Evolutionary conservation across 2,797 vertebrate genomes (phyloP).

Genomic region (Cheirogaleus major): DNA sequence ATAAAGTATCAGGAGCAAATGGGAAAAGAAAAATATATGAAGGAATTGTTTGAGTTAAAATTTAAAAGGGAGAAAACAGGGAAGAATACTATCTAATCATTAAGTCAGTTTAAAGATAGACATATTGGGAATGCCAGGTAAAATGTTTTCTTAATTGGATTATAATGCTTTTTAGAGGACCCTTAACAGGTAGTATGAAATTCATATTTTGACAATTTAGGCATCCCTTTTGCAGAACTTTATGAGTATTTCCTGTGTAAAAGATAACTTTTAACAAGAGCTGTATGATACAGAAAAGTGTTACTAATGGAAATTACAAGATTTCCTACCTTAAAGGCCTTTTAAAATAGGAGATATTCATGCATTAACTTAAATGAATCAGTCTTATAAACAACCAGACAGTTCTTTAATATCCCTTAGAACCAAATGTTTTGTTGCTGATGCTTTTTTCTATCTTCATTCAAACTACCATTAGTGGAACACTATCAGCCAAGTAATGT

Average conservation of each 20-base stretch:
- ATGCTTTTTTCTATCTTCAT: neutral
- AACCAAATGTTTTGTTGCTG: neutral
- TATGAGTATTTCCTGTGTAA: constrained; percentile 10
- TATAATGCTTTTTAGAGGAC: neutral
- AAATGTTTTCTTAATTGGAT: constrained; percentile 50
- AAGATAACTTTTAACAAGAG: constrained; percentile 4
- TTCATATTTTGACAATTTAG: constrained; percentile 35
- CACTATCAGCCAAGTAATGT: neutral
- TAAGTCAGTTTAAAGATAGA: constrained; percentile 25
- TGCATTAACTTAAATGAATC: constrained; percentile 24
- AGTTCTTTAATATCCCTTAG: neutral
- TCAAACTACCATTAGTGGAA: neutral
- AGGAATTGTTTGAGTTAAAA: constrained; percentile 1
- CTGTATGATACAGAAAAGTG: constrained; percentile 4
- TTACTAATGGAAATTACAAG: constrained; percentile 32
- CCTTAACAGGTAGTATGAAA: constrained; percentile 11
- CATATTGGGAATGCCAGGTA: neutral
- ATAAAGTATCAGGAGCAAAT: neutral
- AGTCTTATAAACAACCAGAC: neutral
- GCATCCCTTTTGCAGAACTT: constrained; percentile 22
- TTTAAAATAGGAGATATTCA: constrained; percentile 49
- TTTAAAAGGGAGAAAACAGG: neutral
- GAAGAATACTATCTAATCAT: neutral
- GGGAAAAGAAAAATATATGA: constrained; percentile 24
- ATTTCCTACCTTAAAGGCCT: neutral